phyloP scores from a whole-genome alignment of 30 jellyfish, hydroid and myxozoan genomes.

The Turritopsis rubra region DNA sequence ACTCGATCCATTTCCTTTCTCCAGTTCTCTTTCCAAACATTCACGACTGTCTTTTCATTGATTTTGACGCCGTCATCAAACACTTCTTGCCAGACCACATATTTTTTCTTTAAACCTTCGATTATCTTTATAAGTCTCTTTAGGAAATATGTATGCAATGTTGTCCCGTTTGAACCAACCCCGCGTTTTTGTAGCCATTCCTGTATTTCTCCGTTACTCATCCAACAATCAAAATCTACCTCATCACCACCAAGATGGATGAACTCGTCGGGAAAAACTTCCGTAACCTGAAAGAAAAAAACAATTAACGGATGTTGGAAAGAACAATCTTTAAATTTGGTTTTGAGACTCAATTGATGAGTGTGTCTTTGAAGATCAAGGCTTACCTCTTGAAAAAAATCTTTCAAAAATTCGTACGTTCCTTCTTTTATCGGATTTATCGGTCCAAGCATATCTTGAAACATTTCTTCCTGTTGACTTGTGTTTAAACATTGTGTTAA shows the following conservation, averaged over 20 bases:
- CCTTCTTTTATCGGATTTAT: constrained; percentile 64
- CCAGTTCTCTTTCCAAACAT: constrained; percentile 77
- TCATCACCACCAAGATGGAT: constrained; percentile 91
- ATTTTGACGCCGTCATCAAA: constrained; percentile 84
- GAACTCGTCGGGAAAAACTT: constrained; percentile 73
- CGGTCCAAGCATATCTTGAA: constrained; percentile 54
- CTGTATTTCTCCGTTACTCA: constrained; percentile 10
- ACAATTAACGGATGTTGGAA: background rate
- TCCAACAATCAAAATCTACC: constrained; percentile 88
- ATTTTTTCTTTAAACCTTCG: constrained; percentile 37
- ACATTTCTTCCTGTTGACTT: constrained; percentile 31
- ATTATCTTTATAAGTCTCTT: constrained; percentile 49
- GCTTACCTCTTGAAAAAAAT: constrained; percentile 55
- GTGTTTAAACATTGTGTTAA: constrained; percentile 60
- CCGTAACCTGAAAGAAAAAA: constrained; percentile 12
- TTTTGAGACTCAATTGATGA: too few species aligned
- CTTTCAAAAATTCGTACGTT: constrained; percentile 49
- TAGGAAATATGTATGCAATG: constrained; percentile 18
- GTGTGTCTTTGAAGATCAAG: too few species aligned
- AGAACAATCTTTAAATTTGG: too few species aligned
- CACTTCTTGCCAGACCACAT: constrained; percentile 90
- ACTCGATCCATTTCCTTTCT: constrained; percentile 58
- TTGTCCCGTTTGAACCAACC: constrained; percentile 11
- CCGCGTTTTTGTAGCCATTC: constrained; percentile 20
- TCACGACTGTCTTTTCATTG: constrained; percentile 42